Evolutionary conservation across 2,113 vertebrate genomes (phyloP).

Genomic region (Girardinichthys multiradiatus): DNA sequence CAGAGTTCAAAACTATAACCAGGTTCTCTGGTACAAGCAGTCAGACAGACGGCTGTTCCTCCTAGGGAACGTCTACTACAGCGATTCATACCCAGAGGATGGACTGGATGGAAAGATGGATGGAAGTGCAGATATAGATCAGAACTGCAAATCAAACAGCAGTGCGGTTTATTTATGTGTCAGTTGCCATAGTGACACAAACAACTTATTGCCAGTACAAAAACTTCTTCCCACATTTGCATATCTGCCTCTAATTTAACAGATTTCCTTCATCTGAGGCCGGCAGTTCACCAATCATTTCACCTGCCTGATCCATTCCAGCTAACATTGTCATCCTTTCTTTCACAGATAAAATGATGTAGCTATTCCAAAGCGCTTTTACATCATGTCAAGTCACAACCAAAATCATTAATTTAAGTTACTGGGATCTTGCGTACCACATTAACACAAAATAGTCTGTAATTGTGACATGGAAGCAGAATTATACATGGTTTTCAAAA

Average conservation of each 20-base stretch:
- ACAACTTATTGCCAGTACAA: constrained; percentile 8
- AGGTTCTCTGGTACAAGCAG: constrained; percentile 55
- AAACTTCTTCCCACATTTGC: background rate
- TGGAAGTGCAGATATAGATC: background rate
- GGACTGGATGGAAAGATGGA: background rate
- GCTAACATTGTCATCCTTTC: too few relatives aligned
- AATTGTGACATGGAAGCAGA: too few relatives aligned
- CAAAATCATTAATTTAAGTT: too few relatives aligned
- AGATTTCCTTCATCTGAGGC: too few relatives aligned
- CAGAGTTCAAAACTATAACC: constrained; percentile 8
- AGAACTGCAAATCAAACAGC: constrained; percentile 13
- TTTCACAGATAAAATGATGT: too few relatives aligned
- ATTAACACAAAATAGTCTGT: too few relatives aligned
- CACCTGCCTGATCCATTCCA: too few relatives aligned
- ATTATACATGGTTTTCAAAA: too few relatives aligned
- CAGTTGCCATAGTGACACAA: background rate
- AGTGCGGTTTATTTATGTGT: constrained; percentile 42
- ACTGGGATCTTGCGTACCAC: too few relatives aligned
- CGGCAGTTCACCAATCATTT: too few relatives aligned
- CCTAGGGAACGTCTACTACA: constrained; percentile 21
- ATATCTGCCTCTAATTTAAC: background rate
- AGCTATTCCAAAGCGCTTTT: too few relatives aligned
- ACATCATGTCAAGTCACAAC: too few relatives aligned
- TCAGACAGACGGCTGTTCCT: background rate
- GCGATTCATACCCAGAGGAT: fast-evolving